Conservation (phyloP, 2,888 invertebrate genomes). For the Ochropleura leucogaster region DNA sequence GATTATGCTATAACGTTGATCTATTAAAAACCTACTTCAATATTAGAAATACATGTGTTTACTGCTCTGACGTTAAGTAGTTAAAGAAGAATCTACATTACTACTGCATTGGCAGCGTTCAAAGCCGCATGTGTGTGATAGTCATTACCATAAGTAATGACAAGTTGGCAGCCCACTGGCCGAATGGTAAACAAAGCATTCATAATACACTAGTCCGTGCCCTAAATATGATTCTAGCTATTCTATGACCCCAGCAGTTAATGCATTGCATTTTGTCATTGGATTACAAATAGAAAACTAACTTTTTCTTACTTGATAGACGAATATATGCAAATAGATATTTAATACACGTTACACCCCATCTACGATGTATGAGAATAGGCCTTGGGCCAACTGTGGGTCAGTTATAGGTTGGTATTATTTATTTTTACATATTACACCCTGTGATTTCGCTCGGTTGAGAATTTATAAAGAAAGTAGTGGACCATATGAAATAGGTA, state of each 20-base stretch:
- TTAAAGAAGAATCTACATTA: conserved; percentile 30
- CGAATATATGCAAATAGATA: neutral
- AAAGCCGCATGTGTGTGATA: conserved; percentile 27
- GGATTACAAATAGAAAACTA: neutral
- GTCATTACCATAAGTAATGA: conserved; percentile 38
- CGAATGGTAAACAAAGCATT: conserved; percentile 41
- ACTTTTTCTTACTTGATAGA: neutral
- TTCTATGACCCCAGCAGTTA: neutral
- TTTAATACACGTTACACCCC: too few relatives aligned
- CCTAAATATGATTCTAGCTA: conserved; percentile 31
- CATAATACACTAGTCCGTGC: conserved; percentile 6
- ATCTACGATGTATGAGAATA: too few relatives aligned
- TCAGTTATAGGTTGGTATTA: too few relatives aligned
- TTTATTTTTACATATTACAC: too few relatives aligned
- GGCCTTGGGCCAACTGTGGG: too few relatives aligned
- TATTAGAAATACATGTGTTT: neutral
- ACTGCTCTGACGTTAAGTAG: neutral
- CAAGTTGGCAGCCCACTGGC: conserved; percentile 40
- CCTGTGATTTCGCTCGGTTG: too few relatives aligned
- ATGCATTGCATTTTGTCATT: neutral
- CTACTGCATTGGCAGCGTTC: conserved; percentile 35
- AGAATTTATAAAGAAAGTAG: too few relatives aligned
- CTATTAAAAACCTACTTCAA: neutral
- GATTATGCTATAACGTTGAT: accelerated
- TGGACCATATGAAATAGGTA: too few relatives aligned